Base-by-base conservation (phyloP, 2,797 vertebrate genomes). In the Holocentrus rufus region DNA sequence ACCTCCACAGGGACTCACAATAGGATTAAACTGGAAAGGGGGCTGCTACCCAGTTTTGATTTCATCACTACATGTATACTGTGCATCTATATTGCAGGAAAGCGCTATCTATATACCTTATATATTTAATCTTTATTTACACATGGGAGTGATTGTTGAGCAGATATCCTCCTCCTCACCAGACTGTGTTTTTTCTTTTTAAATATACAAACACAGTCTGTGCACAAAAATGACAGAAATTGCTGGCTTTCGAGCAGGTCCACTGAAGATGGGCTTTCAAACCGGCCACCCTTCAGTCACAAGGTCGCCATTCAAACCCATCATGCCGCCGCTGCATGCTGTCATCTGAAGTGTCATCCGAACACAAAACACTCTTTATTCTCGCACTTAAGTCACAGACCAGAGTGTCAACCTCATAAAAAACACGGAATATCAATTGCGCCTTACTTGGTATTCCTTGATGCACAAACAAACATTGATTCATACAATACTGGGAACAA, bases 1-100 rank as follows among this genome's bases (percentile, higher is more conserved):
- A 5, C 30, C 25, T 27, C 57, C 27, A 15, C 39, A 52, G 66
- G 58, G 75, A 82, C 60, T 59, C 60, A 76, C 65, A 76, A 23
- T 53, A 49, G 42, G 65, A 67, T 36, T 76, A 46, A 52, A 42
- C 64, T 68, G 77, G 55, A 56, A 36, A 42, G 10, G 42, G 22
- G 7, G 18, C 2, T 39, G 34, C 9, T 57, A 34, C 20, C 30
- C 34, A 18, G 39, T 10, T 55, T 55, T 56, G 0, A 18, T 31
- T 59, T 42, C 42, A 31, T 59, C 13, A 39, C 55, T 11, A 39
- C 8, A n/a, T n/a, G n/a, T 11, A 42, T 42, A 42, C 9, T 14
- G 1, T 42, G 39, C 10, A 11, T 11, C 1, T 42, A 42, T 42
- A 42, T 13, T 42, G 39, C 9, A 14, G 39, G 9, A 42, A 42